Conservation (phyloP, 2,113 vertebrate species). For the Nymphicus hollandicus region DNA sequence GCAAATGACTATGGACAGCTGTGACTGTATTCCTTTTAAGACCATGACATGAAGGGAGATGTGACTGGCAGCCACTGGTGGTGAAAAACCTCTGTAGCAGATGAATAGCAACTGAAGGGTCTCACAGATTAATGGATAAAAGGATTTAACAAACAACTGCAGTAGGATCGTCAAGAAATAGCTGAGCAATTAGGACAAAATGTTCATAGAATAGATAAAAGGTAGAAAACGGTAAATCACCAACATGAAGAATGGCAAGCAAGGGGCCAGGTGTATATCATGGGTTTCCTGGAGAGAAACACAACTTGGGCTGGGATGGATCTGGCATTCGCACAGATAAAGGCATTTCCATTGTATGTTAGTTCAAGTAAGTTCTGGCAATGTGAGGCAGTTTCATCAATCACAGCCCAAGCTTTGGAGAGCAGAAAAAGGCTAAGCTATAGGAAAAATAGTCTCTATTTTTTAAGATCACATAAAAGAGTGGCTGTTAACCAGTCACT, state of each 20-base stretch:
- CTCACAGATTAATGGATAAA: constrained; percentile 26
- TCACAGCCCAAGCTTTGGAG: background rate
- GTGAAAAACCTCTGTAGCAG: background rate
- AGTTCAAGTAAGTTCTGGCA: constrained; percentile 29
- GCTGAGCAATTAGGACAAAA: constrained; percentile 31
- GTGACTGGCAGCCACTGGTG: background rate
- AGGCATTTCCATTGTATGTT: constrained; percentile 14
- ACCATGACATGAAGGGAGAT: background rate
- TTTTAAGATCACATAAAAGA: background rate
- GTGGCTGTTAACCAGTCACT: background rate
- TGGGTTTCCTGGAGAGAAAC: background rate
- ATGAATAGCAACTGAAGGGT: constrained; percentile 21
- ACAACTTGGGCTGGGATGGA: background rate
- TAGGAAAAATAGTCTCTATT: background rate
- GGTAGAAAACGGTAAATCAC: constrained; percentile 11
- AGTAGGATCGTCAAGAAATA: constrained; percentile 23
- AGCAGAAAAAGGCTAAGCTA: background rate
- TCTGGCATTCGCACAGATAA: background rate
- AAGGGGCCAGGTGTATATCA: background rate
- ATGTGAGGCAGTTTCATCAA: background rate
- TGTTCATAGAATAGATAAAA: constrained; percentile 1
- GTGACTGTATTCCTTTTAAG: background rate
- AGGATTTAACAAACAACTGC: background rate
- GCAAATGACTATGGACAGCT: background rate
- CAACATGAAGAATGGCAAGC: background rate